Evolutionary conservation across 2,888 invertebrate genomes (phyloP), one percentile per base, ranked within the genome.

Genomic region (Malthinus flaveolus): DNA sequence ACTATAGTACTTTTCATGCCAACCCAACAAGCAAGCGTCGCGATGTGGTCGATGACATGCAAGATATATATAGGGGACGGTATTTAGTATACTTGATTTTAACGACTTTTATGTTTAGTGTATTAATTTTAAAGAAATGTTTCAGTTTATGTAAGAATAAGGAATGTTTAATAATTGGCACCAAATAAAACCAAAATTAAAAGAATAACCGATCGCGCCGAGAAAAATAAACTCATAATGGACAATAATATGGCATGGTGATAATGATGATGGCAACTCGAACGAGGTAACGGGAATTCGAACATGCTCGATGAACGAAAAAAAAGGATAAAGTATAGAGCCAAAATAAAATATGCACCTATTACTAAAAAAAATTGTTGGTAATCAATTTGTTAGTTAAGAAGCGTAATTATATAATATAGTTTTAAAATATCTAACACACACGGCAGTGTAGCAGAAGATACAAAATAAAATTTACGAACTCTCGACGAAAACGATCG

Each of bases 361-460:
- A 64, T 56, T 44, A 44, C 53, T 49, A 49, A 45, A 45, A 59
- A 59, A 59, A 61, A 61, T 57, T 44, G 62, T 63, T 60, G 45
- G 60, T 66, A 62, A 64, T 63, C 58, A 62, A 51, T 61, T 59
- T 35, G 59, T 69, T 69, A 66, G 67, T 69, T 69, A 70, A 69
- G 59, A 68, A 68, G 66, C 68, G 59, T 60, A 65, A 62, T 70
- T 70, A 70, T 66, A 62, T 68, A 61, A 64, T 66, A 61, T 66
- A 66, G 61, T 71, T 60, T 74, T 74, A 74, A 71, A 73, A 73
- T 73, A 71, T 72, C 67, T 69, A 72, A 75, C 75, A 76, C 76
- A 77, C 76, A 77, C 76, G 76, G 76, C 76, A 77, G 76, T n/a
- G n/a, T 69, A 72, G 23, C 5, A 23, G 66, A 72, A 67, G 56